A percentile compares a stretch with the other conserved stretches of the same genome.
Evolutionary conservation across 2,113 vertebrate species (phyloP).

Genomic region (Lanius ludovicianus): DNA sequence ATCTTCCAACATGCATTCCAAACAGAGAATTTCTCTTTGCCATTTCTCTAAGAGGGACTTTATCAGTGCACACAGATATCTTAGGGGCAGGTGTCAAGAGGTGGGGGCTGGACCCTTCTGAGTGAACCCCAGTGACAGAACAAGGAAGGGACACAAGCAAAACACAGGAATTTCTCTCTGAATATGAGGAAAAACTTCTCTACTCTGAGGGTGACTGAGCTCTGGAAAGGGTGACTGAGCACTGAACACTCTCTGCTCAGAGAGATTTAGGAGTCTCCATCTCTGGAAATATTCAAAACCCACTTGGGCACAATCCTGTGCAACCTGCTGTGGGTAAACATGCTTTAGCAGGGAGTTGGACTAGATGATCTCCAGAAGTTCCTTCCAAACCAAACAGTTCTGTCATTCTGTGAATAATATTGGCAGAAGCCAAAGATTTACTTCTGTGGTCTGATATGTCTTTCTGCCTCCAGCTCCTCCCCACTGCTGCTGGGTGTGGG

Average conservation of each 20-base stretch:
- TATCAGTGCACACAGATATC: background rate
- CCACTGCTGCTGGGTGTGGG: background rate
- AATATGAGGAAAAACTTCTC: background rate
- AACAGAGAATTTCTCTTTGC: background rate
- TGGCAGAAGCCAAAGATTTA: background rate
- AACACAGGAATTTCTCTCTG: background rate
- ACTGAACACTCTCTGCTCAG: background rate
- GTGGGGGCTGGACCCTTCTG: background rate
- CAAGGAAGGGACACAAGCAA: background rate
- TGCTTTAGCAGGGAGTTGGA: background rate
- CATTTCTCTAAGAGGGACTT: background rate
- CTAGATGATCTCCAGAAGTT: background rate
- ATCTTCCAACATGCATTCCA: background rate
- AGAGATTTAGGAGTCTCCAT: background rate
- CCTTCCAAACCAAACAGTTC: background rate
- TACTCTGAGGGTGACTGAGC: too few species aligned
- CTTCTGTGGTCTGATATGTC: background rate
- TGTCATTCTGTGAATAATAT: background rate
- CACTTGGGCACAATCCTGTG: background rate
- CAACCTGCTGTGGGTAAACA: background rate
- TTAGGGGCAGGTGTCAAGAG: background rate
- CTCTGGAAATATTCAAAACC: background rate
- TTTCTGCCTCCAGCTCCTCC: background rate
- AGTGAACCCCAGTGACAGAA: background rate
- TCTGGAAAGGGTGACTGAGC: background rate